Evolutionary conservation across 2,888 invertebrate species (phyloP).

Genomic region (Eupithecia pulchellata): DNA sequence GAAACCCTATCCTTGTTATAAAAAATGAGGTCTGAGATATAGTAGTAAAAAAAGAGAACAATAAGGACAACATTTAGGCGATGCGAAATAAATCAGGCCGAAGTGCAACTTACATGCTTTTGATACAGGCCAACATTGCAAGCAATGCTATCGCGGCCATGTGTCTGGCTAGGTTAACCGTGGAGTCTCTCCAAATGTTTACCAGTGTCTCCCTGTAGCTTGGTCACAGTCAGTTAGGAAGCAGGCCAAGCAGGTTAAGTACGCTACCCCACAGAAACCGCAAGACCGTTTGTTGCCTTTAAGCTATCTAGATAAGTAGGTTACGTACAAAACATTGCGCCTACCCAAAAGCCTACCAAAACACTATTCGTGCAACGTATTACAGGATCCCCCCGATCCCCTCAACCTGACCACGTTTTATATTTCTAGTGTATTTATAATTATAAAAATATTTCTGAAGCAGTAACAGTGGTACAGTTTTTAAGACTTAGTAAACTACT

Average conservation of each 20-base stretch:
- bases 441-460: too few relatives aligned
- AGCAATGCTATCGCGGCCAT: not conserved
- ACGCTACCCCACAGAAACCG: not conserved
- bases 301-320: not conserved
- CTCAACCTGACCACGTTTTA: not conserved
- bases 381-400: not conserved
- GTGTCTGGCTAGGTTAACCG: constrained; percentile 3
- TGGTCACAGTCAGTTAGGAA: constrained; percentile 12
- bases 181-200: constrained; percentile 26
- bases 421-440: not conserved
- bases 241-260: constrained; percentile 10
- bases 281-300: not conserved
- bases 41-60: too few relatives aligned
- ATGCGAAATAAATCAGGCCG: too few relatives aligned
- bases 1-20: too few relatives aligned
- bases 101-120: not conserved
- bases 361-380: not conserved
- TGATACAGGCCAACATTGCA: not conserved
- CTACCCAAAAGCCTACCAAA: not conserved
- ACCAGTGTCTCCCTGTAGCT: constrained; percentile 21
- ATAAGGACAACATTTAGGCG: too few relatives aligned
- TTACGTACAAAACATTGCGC: not conserved
- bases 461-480: too few relatives aligned
- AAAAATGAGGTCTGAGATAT: too few relatives aligned
- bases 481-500: too few relatives aligned